Evolutionary conservation across 2,888 invertebrate genomes (phyloP).

Genomic region (Tiliacea citrago): DNA sequence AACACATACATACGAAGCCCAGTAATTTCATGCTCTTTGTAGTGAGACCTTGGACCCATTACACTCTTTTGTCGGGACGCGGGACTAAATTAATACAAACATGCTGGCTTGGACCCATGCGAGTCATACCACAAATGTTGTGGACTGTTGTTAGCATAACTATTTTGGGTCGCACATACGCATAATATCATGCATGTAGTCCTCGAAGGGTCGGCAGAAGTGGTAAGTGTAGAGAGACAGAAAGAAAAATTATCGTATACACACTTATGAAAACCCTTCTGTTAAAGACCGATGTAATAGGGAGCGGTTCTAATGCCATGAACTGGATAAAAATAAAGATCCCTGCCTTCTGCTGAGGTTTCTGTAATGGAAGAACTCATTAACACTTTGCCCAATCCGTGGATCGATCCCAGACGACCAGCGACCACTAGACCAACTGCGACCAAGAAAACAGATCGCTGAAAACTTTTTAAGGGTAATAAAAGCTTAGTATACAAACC

Average conservation of each 20-base stretch:
- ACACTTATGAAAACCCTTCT: too few species aligned
- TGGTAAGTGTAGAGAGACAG: background rate
- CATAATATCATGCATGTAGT: background rate
- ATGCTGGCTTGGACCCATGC: background rate
- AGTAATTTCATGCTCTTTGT: constrained; percentile 44
- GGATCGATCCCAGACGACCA: background rate
- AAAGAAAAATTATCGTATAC: background rate
- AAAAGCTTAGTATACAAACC: background rate
- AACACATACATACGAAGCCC: constrained; percentile 16
- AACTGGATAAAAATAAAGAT: background rate
- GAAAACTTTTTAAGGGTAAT: background rate
- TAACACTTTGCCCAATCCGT: background rate
- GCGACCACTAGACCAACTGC: too few species aligned
- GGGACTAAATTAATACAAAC: constrained; percentile 43
- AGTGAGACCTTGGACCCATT: constrained; percentile 22
- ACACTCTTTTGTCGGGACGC: constrained; percentile 16
- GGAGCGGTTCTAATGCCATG: too few species aligned
- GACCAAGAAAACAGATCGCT: background rate
- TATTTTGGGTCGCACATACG: background rate
- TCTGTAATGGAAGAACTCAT: background rate
- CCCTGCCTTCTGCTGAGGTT: background rate
- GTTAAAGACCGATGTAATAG: background rate
- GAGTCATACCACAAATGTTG: background rate
- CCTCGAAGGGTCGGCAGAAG: background rate
- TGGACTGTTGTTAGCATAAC: constrained; percentile 4